Base-by-base conservation (phyloP, 2,797 vertebrate genomes). In the Dendrocincla tyrannina region DNA sequence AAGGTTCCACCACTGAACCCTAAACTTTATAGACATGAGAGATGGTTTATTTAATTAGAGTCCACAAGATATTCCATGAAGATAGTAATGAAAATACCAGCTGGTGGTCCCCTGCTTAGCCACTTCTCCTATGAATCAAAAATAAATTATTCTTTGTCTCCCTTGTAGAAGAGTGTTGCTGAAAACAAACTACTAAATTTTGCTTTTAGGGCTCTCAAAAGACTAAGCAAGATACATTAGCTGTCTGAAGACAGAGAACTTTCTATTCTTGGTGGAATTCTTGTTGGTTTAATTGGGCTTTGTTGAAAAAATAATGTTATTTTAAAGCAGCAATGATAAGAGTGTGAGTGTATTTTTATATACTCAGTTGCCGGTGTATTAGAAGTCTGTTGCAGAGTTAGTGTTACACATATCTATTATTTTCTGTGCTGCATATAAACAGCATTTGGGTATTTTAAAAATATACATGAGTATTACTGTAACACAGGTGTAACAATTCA, bases 111-210 rank as follows among this genome's bases (percentile, higher is more conserved):
- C 37, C 53, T 91, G 60, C 59, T 89, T 77, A 96, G 58, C 47
- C 52, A 70, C 77, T 96, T 94, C 58, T 79, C 15, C 52, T 82
- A 56, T 70, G 80, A 93, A 93, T 93, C 69, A 87, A 87, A 96
- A 94, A 63, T 19, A 90, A 93, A 87, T 86, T 76, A 76, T 90
- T 93, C 50, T 84, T 93, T 81, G 91, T 88, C 59, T 69, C 17
- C 49, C 18, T 68, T 67, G 41, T 37, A 84, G 80, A 85, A 91
- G 32, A 92, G 30, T 30, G 33, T 86, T 88, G 83, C 64, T 85
- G 88, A 88, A 96, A 97, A 96, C 83, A 94, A 93, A 84, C 73
- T 90, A 88, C 91, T 95, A 90, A 87, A 96, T 95, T 95, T 94
- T 96, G 56, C 63, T 91, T 94, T 94, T 91, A 90, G 60, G 83